A percentile compares a stretch with the other conserved stretches of the same genome.
These are phyloP conservation scores for Dasysyrphus albostriatus DNA, from an alignment of 2,888 invertebrate species.

Conservation along the genomic window DNA sequence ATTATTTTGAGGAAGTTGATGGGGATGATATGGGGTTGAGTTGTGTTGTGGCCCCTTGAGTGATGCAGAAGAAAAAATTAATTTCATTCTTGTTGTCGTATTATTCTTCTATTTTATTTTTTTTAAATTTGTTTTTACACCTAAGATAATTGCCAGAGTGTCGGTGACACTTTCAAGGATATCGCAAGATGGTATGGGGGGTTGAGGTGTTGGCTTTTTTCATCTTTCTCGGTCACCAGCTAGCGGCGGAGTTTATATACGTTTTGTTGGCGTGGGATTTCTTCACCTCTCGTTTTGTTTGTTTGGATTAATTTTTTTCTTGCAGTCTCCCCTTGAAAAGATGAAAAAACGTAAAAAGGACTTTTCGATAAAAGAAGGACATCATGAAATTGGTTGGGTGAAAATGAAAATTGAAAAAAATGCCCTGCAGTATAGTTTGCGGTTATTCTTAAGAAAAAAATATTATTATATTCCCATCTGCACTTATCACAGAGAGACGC, in stretches of 20 bases:
- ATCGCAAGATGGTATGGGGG: slow-evolving; percentile 53
- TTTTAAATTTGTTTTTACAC: slow-evolving; percentile 81
- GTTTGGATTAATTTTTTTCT: slow-evolving; percentile 46
- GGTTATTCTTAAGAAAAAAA: slow-evolving; percentile 56
- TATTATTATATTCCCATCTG: slow-evolving; percentile 11
- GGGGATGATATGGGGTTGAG: background rate
- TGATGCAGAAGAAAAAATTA: slow-evolving; percentile 58
- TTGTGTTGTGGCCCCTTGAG: slow-evolving; percentile 32
- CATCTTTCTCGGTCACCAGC: slow-evolving; percentile 41
- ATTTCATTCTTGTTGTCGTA: slow-evolving; percentile 59
- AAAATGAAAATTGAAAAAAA: slow-evolving; percentile 61
- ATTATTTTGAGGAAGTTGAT: slow-evolving; percentile 54
- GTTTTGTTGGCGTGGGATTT: slow-evolving; percentile 58
- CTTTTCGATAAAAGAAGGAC: slow-evolving; percentile 43
- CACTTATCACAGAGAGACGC: background rate
- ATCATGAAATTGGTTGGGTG: slow-evolving; percentile 61
- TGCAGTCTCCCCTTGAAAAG: slow-evolving; percentile 11
- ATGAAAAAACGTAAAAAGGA: slow-evolving; percentile 28
- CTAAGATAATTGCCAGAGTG: slow-evolving; percentile 83
- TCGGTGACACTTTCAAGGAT: slow-evolving; percentile 81
- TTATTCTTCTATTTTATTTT: slow-evolving; percentile 28
- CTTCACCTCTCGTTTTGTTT: slow-evolving; percentile 63
- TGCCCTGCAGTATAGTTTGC: slow-evolving; percentile 68
- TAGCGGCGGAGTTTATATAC: slow-evolving; percentile 20
- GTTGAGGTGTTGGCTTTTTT: slow-evolving; percentile 32